Evolutionary conservation across 2,888 invertebrate species (phyloP), one percentile per base, ranked within the genome.

Genomic region (Acanthosepion pharaonis): DNA sequence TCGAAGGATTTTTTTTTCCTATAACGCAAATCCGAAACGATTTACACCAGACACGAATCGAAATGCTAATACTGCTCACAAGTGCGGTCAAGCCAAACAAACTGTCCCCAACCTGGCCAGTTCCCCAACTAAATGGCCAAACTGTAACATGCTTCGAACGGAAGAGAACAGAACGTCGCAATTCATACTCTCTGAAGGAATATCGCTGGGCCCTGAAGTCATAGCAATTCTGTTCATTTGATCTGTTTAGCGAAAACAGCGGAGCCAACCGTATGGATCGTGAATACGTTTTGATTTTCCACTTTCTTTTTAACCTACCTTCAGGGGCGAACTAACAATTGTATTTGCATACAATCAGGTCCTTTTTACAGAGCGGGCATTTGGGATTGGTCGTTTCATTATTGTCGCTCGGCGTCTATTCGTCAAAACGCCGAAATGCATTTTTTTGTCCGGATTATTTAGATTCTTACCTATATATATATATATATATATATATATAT

Each of bases 321-420:
- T n/a, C 78, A 78, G 78, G 78, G 78, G n/a, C 78, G 15, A 78
- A 15, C 4, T 78, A 78, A 78, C 78, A 78, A 78, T 78, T 78
- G 78, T 33, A 78, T 78, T 78, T 78, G 78, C 78, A 78, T 78
- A 78, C 78, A 78, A 78, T 78, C 78, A 78, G 78, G n/a, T 18
- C 33, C 78, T 78, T 78, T 78, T 78, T 78, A 78, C n/a, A 11
- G 11, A 33, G n/a, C 78, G n/a, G n/a, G 15, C 78, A 78, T 78
- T 78, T 78, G 78, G 78, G 78, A 78, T 78, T 78, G 78, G 78
- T 33, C 78, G n/a, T 78, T 78, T 78, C 78, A n/a, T n/a, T 78
- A 78, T 78, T 78, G n/a, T 33, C 78, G n/a, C 33, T 78, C 78
- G 15, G n/a, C n/a, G 33, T 33, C 9, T 33, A 78, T 78, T 78